Evolutionary conservation across 1,140 invertebrate species (phyloP).

Genomic region (Papilio machaon): DNA sequence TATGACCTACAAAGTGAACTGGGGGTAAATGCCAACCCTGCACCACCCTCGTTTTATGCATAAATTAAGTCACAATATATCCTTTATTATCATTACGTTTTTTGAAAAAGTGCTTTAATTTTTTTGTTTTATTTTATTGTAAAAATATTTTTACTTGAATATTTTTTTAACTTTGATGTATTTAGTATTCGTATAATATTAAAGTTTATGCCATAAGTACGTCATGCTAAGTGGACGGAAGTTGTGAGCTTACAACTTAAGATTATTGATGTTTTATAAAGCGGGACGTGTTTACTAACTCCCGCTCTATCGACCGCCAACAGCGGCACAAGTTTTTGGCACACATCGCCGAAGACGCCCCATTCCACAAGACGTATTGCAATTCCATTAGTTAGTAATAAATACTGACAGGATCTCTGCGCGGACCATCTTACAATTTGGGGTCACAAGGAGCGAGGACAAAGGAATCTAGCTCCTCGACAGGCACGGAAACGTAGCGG

Average conservation of each 20-base stretch:
- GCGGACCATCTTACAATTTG: constrained; percentile 24
- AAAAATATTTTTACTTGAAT: neutral
- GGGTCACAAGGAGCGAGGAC: constrained; percentile 29
- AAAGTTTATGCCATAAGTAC: too few species aligned
- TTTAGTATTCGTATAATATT: neutral
- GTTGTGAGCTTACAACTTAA: neutral
- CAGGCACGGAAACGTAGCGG: neutral
- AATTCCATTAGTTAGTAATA: constrained; percentile 31
- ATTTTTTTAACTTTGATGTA: neutral
- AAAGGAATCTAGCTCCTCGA: constrained; percentile 29
- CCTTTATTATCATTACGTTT: neutral
- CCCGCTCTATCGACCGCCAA: neutral
- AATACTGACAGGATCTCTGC: constrained; percentile 12
- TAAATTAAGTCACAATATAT: neutral
- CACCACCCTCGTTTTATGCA: constrained; percentile 2
- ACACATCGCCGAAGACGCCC: neutral
- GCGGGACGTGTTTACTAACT: neutral
- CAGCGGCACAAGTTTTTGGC: constrained; percentile 2
- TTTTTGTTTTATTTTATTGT: neutral
- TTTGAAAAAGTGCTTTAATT: neutral
- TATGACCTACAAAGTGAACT: constrained; percentile 7
- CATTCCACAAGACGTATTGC: neutral
- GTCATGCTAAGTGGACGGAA: too few species aligned
- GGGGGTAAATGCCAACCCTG: neutral
- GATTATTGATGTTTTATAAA: neutral